These are phyloP conservation scores for Oryzias sinensis DNA, from an alignment of 2,797 vertebrate genomes.

Conservation along the genomic window DNA sequence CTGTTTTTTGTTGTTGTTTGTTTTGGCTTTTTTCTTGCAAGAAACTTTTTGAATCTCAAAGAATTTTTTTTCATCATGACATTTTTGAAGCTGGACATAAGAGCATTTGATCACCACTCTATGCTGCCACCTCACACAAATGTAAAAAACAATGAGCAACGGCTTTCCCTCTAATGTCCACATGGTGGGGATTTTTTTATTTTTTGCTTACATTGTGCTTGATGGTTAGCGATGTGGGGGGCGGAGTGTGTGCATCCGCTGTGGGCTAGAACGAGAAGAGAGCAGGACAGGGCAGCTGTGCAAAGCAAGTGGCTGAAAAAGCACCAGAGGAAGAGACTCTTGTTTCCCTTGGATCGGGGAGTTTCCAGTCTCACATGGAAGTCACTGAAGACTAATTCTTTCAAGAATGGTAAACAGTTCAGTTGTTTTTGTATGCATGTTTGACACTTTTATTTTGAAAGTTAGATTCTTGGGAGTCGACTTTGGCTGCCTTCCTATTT, in stretches of 20 bases:
- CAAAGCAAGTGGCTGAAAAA: conserved; percentile 58
- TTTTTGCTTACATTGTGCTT: conserved; percentile 44
- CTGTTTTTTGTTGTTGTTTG: conserved; percentile 15
- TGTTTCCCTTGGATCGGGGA: conserved; percentile 41
- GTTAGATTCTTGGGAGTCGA: too few species aligned
- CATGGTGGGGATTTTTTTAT: conserved; percentile 23
- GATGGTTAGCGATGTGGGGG: conserved; percentile 40
- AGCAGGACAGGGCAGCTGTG: conserved; percentile 42
- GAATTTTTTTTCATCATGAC: conserved; percentile 11
- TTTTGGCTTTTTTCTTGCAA: conserved; percentile 11
- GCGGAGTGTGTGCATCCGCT: conserved; percentile 43
- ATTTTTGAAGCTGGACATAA: conserved; percentile 6
- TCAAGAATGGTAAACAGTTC: conserved; percentile 57
- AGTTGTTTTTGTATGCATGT: conserved; percentile 11
- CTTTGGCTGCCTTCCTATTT: too few species aligned
- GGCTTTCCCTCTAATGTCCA: conserved; percentile 36
- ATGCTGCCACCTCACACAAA: conserved; percentile 16
- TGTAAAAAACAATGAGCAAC: conserved; percentile 31
- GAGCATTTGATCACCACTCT: conserved; percentile 10
- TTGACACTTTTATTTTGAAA: not conserved
- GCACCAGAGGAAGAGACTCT: conserved; percentile 54
- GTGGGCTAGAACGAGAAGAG: conserved; percentile 45
- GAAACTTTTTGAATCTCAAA: conserved; percentile 27
- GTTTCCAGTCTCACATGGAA: conserved; percentile 53
- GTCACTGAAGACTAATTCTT: conserved; percentile 25